phyloP scores from a whole-genome alignment of 2,888 invertebrate species.

The Pollenia griseotomentosa region DNA sequence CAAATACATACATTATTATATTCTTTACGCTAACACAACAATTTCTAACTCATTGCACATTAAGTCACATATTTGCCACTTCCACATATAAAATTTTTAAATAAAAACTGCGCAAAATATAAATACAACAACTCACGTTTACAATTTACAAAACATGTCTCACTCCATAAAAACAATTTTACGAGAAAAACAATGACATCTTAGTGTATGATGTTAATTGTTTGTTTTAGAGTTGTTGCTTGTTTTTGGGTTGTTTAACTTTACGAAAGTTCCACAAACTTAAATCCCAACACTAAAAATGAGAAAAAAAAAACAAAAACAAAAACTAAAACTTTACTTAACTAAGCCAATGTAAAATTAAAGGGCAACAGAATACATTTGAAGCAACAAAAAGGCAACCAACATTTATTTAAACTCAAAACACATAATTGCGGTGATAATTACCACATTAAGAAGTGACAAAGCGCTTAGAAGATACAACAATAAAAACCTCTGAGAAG shows the following conservation, averaged over 20 bases:
- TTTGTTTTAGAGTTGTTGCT: conserved; percentile 54
- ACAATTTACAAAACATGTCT: conserved; percentile 48
- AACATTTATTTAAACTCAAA: conserved; percentile 72
- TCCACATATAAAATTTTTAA: background rate
- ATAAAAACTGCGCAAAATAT: conserved; percentile 10
- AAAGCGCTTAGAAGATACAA: conserved; percentile 36
- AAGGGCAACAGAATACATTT: conserved; percentile 53
- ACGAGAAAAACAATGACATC: conserved; percentile 65
- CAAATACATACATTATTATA: background rate
- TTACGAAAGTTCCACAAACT: conserved; percentile 54
- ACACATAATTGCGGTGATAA: conserved; percentile 76
- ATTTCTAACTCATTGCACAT: background rate
- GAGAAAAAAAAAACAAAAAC: background rate
- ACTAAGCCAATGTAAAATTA: conserved; percentile 49
- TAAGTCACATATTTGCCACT: conserved; percentile 1
- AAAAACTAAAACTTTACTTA: background rate
- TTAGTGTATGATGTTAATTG: conserved; percentile 60
- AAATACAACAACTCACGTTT: conserved; percentile 63
- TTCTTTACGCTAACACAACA: background rate
- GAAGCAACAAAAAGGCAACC: conserved; percentile 26
- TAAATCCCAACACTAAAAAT: conserved; percentile 33
- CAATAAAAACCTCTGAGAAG: conserved; percentile 19
- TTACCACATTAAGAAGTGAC: conserved; percentile 76
- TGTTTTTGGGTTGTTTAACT: conserved; percentile 71
- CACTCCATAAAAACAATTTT: conserved; percentile 57